Evolutionary conservation across 2,113 vertebrate species (phyloP).

Genomic region (Thalassarche chlororhynchos): DNA sequence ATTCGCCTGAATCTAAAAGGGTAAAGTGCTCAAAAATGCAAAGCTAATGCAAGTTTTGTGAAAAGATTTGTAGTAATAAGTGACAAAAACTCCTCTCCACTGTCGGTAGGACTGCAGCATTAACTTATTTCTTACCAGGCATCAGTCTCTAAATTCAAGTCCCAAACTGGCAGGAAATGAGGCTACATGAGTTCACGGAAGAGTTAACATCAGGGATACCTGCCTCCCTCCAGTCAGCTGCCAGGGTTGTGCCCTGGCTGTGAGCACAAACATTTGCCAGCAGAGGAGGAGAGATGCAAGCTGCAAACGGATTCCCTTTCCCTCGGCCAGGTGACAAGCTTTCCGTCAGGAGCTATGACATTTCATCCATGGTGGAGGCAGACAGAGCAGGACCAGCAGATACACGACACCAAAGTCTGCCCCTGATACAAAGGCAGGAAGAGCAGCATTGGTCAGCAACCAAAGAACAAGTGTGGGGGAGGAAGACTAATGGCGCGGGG

Average conservation of each 20-base stretch:
- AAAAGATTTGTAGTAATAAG: background rate
- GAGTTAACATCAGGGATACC: background rate
- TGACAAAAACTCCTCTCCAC: background rate
- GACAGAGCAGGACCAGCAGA: background rate
- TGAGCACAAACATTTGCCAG: background rate
- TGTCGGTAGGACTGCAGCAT: background rate
- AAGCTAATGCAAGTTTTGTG: background rate
- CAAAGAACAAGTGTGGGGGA: background rate
- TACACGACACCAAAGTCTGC: background rate
- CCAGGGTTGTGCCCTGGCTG: too few species aligned
- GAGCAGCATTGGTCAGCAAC: background rate
- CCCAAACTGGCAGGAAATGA: background rate
- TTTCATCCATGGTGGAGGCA: background rate
- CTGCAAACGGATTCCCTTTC: background rate
- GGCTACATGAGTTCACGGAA: fast-evolving
- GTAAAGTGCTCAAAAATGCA: background rate
- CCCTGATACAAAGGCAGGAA: background rate
- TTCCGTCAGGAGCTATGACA: background rate
- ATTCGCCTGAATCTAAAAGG: background rate
- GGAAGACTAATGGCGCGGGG: background rate
- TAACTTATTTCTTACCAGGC: background rate
- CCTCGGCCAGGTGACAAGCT: background rate
- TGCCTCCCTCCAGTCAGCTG: background rate
- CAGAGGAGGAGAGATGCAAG: background rate
- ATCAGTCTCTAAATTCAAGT: background rate